Evolutionary conservation across 2,113 vertebrate species (phyloP).

Genomic region (Lamprologus callipterus): DNA sequence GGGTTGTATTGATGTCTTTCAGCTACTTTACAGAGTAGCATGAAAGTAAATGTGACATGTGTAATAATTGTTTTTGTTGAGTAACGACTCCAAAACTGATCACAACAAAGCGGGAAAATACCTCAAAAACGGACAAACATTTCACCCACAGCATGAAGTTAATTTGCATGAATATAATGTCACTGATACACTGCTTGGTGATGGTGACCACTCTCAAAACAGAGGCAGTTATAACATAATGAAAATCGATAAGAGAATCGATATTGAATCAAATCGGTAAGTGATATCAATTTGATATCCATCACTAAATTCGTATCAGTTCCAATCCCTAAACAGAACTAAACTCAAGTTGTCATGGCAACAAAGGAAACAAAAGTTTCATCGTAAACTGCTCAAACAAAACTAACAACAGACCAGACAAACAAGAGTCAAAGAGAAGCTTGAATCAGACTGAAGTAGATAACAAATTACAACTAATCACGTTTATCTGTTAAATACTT

Average conservation of each 20-base stretch:
- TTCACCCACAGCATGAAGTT: neutral
- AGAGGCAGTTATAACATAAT: neutral
- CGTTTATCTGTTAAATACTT: neutral
- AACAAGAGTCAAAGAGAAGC: neutral
- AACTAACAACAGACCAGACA: neutral
- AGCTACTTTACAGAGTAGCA: neutral
- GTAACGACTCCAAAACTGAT: neutral
- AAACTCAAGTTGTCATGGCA: neutral
- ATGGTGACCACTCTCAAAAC: neutral
- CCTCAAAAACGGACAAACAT: neutral
- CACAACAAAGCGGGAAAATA: neutral
- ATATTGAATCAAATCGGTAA: neutral
- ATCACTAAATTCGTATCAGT: neutral
- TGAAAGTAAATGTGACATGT: neutral
- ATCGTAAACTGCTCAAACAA: neutral
- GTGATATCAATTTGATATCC: neutral
- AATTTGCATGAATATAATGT: neutral
- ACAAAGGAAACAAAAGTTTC: neutral
- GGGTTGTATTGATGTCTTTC: neutral
- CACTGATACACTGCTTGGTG: neutral
- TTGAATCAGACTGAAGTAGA: neutral
- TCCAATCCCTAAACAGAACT: neutral
- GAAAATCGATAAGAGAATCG: neutral
- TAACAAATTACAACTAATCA: neutral
- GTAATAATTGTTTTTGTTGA: neutral